A percentile compares a stretch with the other conserved stretches of the same genome.
These are phyloP conservation scores for Diploptera punctata DNA, from an alignment of 2,888 invertebrate species.

Conservation along the genomic window DNA sequence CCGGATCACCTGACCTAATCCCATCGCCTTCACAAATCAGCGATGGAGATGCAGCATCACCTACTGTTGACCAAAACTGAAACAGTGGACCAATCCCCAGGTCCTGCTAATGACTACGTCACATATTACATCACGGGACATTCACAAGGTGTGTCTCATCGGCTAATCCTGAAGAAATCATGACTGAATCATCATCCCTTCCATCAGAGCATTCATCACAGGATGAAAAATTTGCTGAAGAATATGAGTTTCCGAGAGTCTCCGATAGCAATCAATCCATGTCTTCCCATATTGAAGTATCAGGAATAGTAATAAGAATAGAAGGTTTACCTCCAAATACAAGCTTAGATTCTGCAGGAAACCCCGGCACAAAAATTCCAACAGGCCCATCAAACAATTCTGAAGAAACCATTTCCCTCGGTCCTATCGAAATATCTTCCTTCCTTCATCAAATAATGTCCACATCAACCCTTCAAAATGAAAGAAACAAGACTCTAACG, in stretches of 20 bases:
- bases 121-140: neutral
- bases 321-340: slow-evolving; percentile 5
- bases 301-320: slow-evolving; percentile 5
- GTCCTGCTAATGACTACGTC: slow-evolving; percentile 3
- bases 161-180: neutral
- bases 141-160: neutral
- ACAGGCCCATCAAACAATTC: neutral
- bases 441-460: slow-evolving; percentile 28
- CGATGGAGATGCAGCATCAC: slow-evolving; percentile 14
- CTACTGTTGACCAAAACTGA: slow-evolving; percentile 22
- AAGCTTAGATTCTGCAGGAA: neutral
- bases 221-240: neutral
- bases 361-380: neutral
- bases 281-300: slow-evolving; percentile 4
- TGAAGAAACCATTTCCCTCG: slow-evolving; percentile 22
- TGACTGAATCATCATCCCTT: neutral
- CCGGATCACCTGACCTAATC: neutral
- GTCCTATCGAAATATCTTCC: slow-evolving; percentile 29
- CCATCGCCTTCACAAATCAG: neutral
- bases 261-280: neutral
- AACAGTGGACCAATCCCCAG: slow-evolving; percentile 30
- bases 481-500: neutral
- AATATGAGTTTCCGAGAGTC: neutral
- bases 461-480: neutral
- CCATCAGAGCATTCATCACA: neutral